phyloP scores from a whole-genome alignment of 1,140 invertebrate species.

The Aphis gossypii region DNA sequence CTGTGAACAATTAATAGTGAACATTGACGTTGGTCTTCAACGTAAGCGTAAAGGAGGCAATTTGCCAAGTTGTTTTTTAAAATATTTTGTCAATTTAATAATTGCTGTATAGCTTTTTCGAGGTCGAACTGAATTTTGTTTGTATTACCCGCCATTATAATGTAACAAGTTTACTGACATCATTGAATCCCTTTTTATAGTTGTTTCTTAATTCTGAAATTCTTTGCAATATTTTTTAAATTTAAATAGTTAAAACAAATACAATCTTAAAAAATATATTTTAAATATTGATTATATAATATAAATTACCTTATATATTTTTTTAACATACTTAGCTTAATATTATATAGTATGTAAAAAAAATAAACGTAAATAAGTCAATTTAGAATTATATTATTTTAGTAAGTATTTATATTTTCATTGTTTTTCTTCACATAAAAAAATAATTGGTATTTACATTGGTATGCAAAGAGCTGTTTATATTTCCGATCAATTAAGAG shows the following conservation, averaged over 20 bases:
- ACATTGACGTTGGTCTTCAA: neutral
- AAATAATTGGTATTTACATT: neutral
- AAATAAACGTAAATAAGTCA: neutral
- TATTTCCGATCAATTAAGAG: neutral
- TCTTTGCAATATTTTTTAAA: neutral
- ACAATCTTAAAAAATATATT: neutral
- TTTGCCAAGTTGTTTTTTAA: constrained; percentile 33
- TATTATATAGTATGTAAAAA: neutral
- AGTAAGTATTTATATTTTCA: neutral
- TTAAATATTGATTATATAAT: neutral
- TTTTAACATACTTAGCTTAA: neutral
- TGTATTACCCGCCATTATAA: neutral
- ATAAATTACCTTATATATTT: neutral
- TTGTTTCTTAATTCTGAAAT: neutral
- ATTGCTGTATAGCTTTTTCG: neutral
- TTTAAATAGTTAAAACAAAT: neutral
- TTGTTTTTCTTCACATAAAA: neutral
- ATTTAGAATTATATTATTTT: neutral
- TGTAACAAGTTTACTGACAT: neutral
- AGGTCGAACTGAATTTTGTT: neutral
- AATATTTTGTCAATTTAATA: constrained; percentile 25
- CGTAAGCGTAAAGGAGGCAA: neutral
- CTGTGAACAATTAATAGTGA: neutral
- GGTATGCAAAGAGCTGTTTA: neutral
- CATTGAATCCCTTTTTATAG: neutral